Evolutionary conservation across 2,797 vertebrate species (phyloP).

Genomic region (Pagetopsis macropterus): DNA sequence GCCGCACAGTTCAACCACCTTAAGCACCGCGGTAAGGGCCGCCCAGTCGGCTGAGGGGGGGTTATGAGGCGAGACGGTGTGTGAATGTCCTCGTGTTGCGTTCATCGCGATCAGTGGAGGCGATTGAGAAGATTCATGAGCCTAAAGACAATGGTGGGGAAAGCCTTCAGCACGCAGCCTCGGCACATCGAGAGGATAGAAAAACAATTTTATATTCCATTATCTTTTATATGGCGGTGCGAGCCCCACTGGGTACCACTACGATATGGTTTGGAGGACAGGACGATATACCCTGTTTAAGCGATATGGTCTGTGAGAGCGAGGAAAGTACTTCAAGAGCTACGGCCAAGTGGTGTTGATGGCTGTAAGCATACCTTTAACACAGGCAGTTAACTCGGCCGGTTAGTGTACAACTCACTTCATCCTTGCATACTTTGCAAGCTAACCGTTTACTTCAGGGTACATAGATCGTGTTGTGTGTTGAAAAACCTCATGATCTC

Average conservation of each 20-base stretch:
- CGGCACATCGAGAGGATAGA: slow-evolving; percentile 60
- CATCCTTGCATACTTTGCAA: too few species aligned
- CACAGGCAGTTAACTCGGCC: slow-evolving; percentile 32
- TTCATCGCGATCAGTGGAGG: slow-evolving; percentile 32
- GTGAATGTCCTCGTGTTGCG: slow-evolving; percentile 66
- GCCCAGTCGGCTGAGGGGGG: slow-evolving; percentile 38
- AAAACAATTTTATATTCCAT: slow-evolving; percentile 79
- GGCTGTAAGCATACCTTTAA: slow-evolving; percentile 18
- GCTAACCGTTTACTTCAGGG: neutral
- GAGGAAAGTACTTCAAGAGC: slow-evolving; percentile 41
- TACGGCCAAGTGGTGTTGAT: slow-evolving; percentile 22
- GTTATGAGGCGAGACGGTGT: slow-evolving; percentile 72
- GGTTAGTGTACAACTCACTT: slow-evolving; percentile 23
- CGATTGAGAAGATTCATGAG: slow-evolving; percentile 76
- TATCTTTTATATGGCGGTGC: slow-evolving; percentile 66
- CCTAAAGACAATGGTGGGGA: slow-evolving; percentile 71
- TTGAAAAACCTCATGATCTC: neutral
- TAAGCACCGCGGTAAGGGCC: slow-evolving; percentile 36
- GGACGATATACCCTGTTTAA: slow-evolving; percentile 52
- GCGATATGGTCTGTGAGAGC: slow-evolving; percentile 46
- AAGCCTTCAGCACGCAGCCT: slow-evolving; percentile 38
- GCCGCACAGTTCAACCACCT: slow-evolving; percentile 33
- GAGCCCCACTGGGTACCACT: slow-evolving; percentile 41
- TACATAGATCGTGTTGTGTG: rapidly evolving
- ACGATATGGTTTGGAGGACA: slow-evolving; percentile 53